These are phyloP conservation scores for Cacoxenus indagator DNA, from an alignment of 2,888 invertebrate species.

Conservation along the genomic window DNA sequence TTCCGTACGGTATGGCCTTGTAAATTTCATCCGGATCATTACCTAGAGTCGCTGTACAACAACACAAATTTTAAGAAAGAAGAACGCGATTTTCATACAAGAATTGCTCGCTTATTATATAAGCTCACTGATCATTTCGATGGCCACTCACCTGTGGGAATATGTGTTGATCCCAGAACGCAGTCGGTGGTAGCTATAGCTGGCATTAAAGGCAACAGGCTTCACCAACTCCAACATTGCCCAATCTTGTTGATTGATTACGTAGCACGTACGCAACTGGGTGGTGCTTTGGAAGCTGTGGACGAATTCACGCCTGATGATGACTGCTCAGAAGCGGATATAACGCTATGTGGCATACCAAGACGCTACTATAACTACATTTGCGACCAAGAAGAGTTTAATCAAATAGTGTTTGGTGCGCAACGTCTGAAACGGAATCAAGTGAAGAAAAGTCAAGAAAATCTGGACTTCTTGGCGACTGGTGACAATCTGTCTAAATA, in stretches of 20 bases:
- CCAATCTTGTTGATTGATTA: constrained; percentile 88
- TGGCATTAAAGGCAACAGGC: constrained; percentile 37
- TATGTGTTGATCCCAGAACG: constrained; percentile 82
- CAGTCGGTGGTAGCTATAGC: constrained; percentile 79
- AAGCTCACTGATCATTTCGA: constrained; percentile 39
- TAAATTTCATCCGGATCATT: constrained; percentile 85
- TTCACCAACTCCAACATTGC: constrained; percentile 85
- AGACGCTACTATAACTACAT: constrained; percentile 65
- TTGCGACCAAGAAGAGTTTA: constrained; percentile 59
- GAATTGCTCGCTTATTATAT: constrained; percentile 74
- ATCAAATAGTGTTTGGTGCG: constrained; percentile 72
- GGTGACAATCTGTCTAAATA: constrained; percentile 68
- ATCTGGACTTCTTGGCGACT: no score
- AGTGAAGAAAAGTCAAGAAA: constrained; percentile 5
- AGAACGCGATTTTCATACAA: constrained; percentile 74
- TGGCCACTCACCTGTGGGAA: constrained; percentile 70
- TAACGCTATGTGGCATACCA: constrained; percentile 70
- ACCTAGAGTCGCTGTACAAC: constrained; percentile 78
- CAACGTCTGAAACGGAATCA: constrained; percentile 41
- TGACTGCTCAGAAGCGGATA: neutral
- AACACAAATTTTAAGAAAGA: constrained; percentile 74
- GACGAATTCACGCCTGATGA: constrained; percentile 37
- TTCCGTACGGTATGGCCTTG: constrained; percentile 81
- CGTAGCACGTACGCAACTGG: constrained; percentile 86
- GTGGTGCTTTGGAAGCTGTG: constrained; percentile 77